A percentile compares a stretch with the other conserved stretches of the same genome.
phyloP scores from a whole-genome alignment of 2,797 vertebrate species.

The Silurus lanzhouensis region DNA sequence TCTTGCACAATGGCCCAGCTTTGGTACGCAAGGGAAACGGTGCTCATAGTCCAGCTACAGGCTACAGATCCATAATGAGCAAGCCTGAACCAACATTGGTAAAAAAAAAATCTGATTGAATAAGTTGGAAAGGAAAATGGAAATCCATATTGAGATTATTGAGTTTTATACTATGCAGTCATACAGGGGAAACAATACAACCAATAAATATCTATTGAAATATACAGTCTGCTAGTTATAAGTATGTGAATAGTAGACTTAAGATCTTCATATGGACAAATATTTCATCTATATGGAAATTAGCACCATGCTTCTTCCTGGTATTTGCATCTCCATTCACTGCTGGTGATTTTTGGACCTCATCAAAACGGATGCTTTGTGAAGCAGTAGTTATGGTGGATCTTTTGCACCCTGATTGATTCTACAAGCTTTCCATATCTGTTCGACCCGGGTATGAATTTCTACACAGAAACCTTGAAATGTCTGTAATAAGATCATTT shows the following conservation, averaged over 20 bases:
- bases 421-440: background rate
- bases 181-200: background rate
- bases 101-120: background rate
- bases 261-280: background rate
- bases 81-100: background rate
- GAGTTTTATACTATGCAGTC: background rate
- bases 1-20: background rate
- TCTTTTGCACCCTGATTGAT: background rate
- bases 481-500: background rate
- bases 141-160: background rate
- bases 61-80: background rate
- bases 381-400: background rate
- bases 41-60: background rate
- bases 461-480: background rate
- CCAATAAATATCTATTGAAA: background rate
- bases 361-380: background rate
- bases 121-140: background rate
- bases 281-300: conserved; percentile 16
- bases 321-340: background rate
- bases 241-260: background rate
- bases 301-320: background rate
- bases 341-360: conserved; percentile 1
- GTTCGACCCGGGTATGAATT: background rate
- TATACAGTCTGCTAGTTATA: background rate
- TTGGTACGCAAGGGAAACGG: background rate